Percentiles rank a stretch among this genome's conserved stretches.
Conservation (phyloP, 1,140 invertebrate species). For the Armadillidium nasatum region DNA sequence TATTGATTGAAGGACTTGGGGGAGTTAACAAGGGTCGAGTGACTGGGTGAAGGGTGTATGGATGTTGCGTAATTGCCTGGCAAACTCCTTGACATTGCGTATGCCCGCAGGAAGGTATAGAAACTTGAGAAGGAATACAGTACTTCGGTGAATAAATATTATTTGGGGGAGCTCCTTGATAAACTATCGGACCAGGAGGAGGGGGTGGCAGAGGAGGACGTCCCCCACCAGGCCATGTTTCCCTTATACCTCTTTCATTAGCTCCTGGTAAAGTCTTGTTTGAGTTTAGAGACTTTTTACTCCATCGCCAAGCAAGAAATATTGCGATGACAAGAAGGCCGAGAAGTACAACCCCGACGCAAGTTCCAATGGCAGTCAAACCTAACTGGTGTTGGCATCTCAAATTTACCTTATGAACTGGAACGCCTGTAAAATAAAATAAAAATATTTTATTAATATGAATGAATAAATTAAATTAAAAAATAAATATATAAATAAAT, state of each 20-base stretch:
- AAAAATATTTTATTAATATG: no score
- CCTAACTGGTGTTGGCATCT: neutral
- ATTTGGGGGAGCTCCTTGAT: neutral
- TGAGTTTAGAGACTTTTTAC: neutral
- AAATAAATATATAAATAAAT: no score
- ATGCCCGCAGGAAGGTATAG: neutral
- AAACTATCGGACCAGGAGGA: neutral
- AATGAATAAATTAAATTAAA: no score
- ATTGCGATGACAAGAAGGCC: constrained; percentile 25
- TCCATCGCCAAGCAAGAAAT: constrained; percentile 27
- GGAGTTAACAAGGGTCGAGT: neutral
- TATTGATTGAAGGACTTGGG: neutral
- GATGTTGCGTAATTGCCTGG: neutral
- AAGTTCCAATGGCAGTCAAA: constrained; percentile 14
- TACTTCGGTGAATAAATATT: neutral
- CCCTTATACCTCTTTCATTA: neutral
- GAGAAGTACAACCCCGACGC: constrained; percentile 24
- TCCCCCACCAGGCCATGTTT: neutral
- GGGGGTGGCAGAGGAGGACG: neutral
- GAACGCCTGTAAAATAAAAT: neutral
- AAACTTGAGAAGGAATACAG: neutral
- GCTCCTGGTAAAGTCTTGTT: neutral
- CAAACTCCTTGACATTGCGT: neutral
- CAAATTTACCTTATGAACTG: neutral
- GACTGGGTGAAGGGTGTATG: neutral